Percentiles rank a stretch among this genome's conserved stretches.
phyloP scores from a whole-genome alignment of 2,888 invertebrate species.

The Aplocera efformata region DNA sequence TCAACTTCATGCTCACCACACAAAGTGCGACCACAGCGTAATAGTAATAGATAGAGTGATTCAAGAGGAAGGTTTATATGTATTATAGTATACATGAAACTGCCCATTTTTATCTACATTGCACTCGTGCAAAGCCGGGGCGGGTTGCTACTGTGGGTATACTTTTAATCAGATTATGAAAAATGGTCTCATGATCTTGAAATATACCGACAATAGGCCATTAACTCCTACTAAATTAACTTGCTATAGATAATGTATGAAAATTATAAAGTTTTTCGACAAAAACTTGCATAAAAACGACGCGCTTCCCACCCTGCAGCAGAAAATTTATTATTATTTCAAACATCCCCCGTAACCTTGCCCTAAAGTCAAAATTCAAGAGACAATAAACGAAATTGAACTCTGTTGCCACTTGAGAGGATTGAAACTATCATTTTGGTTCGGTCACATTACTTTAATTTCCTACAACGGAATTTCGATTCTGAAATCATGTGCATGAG shows the following conservation, averaged over 20 bases:
- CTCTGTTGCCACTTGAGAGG: neutral
- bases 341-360: slow-evolving; percentile 7
- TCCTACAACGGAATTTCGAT: neutral
- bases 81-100: too few relatives aligned
- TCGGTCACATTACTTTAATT: neutral
- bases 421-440: slow-evolving; percentile 5
- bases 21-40: too few relatives aligned
- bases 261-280: neutral
- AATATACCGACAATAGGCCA: too few relatives aligned
- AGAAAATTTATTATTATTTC: slow-evolving; percentile 10
- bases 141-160: too few relatives aligned
- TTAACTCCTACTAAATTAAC: neutral
- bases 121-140: too few relatives aligned
- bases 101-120: too few relatives aligned
- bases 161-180: too few relatives aligned
- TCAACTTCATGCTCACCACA: too few relatives aligned
- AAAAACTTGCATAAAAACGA: slow-evolving; percentile 5
- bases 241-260: neutral
- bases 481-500: neutral
- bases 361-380: slow-evolving; percentile 1
- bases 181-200: too few relatives aligned
- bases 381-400: slow-evolving; percentile 4
- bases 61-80: too few relatives aligned
- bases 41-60: too few relatives aligned
- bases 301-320: neutral